Evolutionary conservation across 2,113 vertebrate species (phyloP), one percentile per base, ranked within the genome.

Genomic region (Megaleporinus macrocephalus): DNA sequence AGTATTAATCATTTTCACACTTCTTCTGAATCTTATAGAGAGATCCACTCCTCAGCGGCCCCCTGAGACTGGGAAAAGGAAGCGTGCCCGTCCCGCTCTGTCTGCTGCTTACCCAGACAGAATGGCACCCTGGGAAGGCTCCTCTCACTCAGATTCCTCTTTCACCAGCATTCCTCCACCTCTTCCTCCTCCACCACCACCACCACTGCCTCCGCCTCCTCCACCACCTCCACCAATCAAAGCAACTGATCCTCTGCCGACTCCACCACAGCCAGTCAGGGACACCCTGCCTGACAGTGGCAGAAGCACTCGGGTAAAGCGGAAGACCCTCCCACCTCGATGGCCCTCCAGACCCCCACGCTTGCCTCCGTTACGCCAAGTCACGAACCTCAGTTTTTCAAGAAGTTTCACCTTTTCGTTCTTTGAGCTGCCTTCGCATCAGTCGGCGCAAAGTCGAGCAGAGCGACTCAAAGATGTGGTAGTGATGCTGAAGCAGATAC

Each of bases 361-460:
- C n/a, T 89, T 95, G 49, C 94, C 93, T 0, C 92, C 92, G 0
- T 89, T 95, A 72, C 92, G 80, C 65, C 91, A 91, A 15, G 70
- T 95, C 83, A 91, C 93, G 47, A 92, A 93, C 77, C 92, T 95
- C 63, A 94, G 90, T 84, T 95, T 96, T 89, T 94, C 94, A 10
- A 86, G 94, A 24, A 95, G 90, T 83, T 95, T 95, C 89, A 95
- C 94, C 0, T 95, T 95, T 82, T 95, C 95, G 0, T 96, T 95
- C 90, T 95, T 95, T 14, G 93, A 95, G 87, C 90, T 95, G 79
- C 94, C 95, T 0, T 74, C 92, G 47, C 89, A 95, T 76, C 93
- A 94, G 86, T 90, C 90, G 0, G 85, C 90, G 29, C 90, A 75
- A 69, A 89, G 89, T 61, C 85, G 92, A 3, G 86, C 90, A 0